A percentile compares a stretch with the other conserved stretches of the same genome.
Evolutionary conservation across 2,797 vertebrate genomes (phyloP).

Genomic region (Rhinoraja longicauda): DNA sequence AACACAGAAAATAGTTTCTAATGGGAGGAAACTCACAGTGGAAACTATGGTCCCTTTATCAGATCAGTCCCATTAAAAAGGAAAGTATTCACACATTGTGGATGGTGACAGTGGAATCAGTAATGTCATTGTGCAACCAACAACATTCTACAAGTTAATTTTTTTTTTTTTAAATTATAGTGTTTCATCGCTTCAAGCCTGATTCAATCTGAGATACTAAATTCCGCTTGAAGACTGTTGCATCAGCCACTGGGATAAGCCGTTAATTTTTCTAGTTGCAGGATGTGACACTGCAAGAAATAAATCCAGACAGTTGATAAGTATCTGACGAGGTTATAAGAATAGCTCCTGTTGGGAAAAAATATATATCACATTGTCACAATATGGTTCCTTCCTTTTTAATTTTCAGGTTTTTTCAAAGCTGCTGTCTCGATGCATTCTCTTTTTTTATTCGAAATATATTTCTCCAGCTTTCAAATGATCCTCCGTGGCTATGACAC

Average conservation of each 20-base stretch:
- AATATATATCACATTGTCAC: background rate
- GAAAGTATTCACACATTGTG: background rate
- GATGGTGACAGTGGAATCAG: constrained; percentile 1
- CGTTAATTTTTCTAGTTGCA: background rate
- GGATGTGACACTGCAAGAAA: background rate
- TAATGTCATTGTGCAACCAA: background rate
- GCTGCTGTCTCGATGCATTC: background rate
- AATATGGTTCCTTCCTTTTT: background rate
- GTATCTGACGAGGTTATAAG: background rate
- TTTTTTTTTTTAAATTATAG: background rate
- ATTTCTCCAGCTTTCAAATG: background rate
- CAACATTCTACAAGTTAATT: background rate
- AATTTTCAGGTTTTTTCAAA: background rate
- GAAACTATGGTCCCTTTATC: constrained; percentile 26
- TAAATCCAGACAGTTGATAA: constrained; percentile 6
- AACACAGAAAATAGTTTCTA: constrained; percentile 35
- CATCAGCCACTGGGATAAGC: constrained; percentile 1
- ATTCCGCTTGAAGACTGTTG: background rate
- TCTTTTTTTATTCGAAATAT: background rate
- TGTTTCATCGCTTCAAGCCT: background rate
- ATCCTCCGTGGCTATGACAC: too few species aligned
- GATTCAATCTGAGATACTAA: background rate
- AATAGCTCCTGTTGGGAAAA: background rate
- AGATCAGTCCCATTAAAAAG: constrained; percentile 18
- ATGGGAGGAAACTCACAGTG: background rate